Evolutionary conservation across 2,888 invertebrate genomes (phyloP), one percentile per base, ranked within the genome.

Genomic region (Lymantria monacha): DNA sequence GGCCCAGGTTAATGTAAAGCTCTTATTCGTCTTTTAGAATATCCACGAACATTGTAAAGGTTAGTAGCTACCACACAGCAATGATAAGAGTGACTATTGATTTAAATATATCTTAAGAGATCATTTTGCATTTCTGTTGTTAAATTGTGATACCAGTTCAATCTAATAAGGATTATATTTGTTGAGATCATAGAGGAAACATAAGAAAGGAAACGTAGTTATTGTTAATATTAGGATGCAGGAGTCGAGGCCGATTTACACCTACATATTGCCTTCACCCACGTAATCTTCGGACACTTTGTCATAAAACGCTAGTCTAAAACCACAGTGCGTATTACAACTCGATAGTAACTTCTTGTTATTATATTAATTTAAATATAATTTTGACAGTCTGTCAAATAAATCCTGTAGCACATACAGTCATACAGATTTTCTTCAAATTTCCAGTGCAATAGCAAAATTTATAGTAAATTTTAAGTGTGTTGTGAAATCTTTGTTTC

Each of bases 191-290:
- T 56, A 65, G 71, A 77, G 79, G 79, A 81, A 72, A 76, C 46
- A 40, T n/a, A 5, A 22, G 22, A 22, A 22, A 22, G 22, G 22
- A 22, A 22, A 22, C 40, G 41, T 70, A 63, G 70, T 72, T 73
- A 74, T 72, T 74, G 63, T 63, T 63, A 45, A 72, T 73, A 74
- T 67, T 66, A 67, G 63, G 56, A 70, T 65, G 56, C 61, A 61
- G 51, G 59, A 66, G 60, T 52, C 66, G 74, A 73, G 75, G 75
- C 61, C 71, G 66, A 63, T 68, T 68, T 61, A 77, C 85, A 77
- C 86, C 88, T 85, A 86, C 87, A 42, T 33, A 14, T 10, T 33
- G 33, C 55, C 54, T 48, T 42, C 79, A 72, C 87, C 88, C 84
- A 87, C 88, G 78, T 73, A 33, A 57, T 55, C 62, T 72, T 76